Evolutionary conservation across 1,140 invertebrate genomes (phyloP).

Genomic region (Formica exsecta): DNA sequence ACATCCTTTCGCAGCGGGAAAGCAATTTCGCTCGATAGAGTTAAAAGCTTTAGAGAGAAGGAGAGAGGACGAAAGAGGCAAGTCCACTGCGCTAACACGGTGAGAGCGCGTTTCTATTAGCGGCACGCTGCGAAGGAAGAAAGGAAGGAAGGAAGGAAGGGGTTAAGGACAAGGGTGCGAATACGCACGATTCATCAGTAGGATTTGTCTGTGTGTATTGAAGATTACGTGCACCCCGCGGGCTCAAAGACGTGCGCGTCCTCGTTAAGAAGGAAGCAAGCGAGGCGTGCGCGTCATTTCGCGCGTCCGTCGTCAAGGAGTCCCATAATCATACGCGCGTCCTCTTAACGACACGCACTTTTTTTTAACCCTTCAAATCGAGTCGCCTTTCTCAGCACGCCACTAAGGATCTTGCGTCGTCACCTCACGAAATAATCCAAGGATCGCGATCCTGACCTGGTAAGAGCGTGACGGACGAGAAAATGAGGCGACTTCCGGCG

Average conservation of each 20-base stretch:
- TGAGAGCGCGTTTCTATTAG: constrained; percentile 46
- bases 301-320: constrained; percentile 33
- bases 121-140: constrained; percentile 35
- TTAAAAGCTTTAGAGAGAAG: constrained; percentile 1
- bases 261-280: constrained; percentile 33
- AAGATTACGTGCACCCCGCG: constrained; percentile 53
- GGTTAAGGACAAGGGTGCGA: constrained; percentile 51
- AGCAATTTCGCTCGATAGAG: constrained; percentile 51
- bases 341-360: constrained; percentile 43
- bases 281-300: constrained; percentile 40
- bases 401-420: constrained; percentile 49
- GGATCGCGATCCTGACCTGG: background rate
- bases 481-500: constrained; percentile 41
- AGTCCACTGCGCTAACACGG: background rate
- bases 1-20: constrained; percentile 35
- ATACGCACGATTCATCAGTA: constrained; percentile 49
- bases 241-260: constrained; percentile 26
- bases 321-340: constrained; percentile 49
- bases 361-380: constrained; percentile 54
- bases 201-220: constrained; percentile 58
- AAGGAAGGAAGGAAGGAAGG: constrained; percentile 34
- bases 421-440: constrained; percentile 53
- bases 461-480: constrained; percentile 62
- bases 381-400: constrained; percentile 25
- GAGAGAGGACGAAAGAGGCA: constrained; percentile 11